phyloP scores from a whole-genome alignment of 2,888 invertebrate genomes.

The Erpobdella octoculata region DNA sequence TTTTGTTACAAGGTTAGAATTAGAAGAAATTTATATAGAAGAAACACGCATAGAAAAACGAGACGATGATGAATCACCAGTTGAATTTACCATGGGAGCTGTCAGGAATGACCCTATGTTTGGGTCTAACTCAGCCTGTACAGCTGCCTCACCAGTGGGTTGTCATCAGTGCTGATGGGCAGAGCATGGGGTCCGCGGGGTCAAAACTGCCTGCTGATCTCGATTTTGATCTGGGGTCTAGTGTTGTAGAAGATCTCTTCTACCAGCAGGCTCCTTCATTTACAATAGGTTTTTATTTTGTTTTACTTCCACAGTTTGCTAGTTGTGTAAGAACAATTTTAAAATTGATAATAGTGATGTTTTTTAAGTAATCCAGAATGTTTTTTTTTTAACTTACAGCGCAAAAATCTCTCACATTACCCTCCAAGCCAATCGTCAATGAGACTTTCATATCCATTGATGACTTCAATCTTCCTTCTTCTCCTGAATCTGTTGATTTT shows the following conservation, averaged over 20 bases:
- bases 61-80: constrained; percentile 5
- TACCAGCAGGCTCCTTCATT: neutral
- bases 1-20: neutral
- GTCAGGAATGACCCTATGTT: neutral
- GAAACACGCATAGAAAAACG: neutral
- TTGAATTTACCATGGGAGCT: neutral
- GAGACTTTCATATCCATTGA: neutral
- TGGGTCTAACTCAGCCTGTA: neutral
- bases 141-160: no score
- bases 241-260: neutral
- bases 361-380: neutral
- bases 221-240: no score
- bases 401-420: neutral
- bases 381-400: neutral
- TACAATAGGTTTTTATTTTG: no score
- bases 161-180: no score
- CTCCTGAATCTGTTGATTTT: neutral
- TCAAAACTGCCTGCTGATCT: no score
- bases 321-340: neutral
- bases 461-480: neutral
- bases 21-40: neutral
- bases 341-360: neutral
- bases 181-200: no score
- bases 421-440: neutral
- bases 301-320: neutral